These are phyloP conservation scores for Pycnonotus jocosus DNA, from an alignment of 2,113 vertebrate genomes.

Conservation along the genomic window DNA sequence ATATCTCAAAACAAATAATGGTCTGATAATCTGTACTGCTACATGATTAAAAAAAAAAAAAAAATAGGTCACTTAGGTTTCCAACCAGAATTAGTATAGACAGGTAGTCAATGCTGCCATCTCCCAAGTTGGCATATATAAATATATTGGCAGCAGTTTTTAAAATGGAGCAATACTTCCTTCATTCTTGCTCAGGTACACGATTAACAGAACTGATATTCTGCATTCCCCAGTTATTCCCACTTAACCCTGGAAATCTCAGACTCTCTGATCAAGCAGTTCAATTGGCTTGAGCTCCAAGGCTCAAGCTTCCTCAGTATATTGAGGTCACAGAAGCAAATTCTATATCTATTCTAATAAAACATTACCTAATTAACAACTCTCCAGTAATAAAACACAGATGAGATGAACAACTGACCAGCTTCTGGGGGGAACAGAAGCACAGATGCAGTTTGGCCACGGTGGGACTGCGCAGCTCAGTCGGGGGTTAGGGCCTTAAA, in stretches of 20 bases:
- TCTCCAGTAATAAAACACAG: background rate
- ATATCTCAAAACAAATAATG: background rate
- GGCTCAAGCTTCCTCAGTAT: background rate
- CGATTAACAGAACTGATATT: background rate
- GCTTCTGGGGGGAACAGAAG: background rate
- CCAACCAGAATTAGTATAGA: rapidly evolving
- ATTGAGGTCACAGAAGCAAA: background rate
- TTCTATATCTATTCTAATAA: background rate
- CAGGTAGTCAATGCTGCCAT: background rate
- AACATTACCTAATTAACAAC: background rate
- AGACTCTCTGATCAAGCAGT: background rate
- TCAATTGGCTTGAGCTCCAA: background rate
- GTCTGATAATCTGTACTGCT: background rate
- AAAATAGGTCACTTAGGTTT: background rate
- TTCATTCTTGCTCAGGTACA: background rate
- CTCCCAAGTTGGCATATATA: background rate
- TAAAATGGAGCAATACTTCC: background rate
- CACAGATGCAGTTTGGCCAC: rapidly evolving
- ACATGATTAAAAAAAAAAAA: background rate
- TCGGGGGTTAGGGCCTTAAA: background rate
- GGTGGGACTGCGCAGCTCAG: background rate
- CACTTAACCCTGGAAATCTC: background rate
- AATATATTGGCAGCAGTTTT: background rate
- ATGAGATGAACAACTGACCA: background rate
- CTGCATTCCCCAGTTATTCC: background rate